phyloP scores from a whole-genome alignment of 2,113 vertebrate genomes.

The Fulica atra region DNA sequence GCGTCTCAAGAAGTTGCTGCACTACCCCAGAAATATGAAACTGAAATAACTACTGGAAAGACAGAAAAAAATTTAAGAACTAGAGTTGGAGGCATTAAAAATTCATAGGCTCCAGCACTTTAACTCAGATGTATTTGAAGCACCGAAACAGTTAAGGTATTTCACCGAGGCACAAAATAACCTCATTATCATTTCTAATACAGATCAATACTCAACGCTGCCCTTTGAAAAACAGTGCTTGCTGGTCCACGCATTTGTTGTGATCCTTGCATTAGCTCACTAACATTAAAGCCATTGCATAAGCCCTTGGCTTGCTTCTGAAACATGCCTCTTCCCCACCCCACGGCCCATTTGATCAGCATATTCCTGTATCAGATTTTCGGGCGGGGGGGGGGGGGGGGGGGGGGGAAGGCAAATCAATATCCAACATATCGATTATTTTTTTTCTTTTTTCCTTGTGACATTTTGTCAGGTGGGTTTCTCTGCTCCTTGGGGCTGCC shows the following conservation, averaged over 20 bases:
- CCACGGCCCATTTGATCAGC: not conserved
- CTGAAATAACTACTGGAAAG: not conserved
- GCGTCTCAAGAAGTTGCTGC: not conserved
- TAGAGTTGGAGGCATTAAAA: conserved; percentile 20
- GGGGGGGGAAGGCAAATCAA: conserved; percentile 25
- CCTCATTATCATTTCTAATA: conserved; percentile 83
- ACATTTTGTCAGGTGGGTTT: conserved; percentile 63
- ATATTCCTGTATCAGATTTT: not conserved
- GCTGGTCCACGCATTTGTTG: conserved; percentile 37
- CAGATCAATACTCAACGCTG: conserved; percentile 71
- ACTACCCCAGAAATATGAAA: not conserved
- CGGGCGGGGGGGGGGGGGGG: not conserved
- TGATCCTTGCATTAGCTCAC: conserved; percentile 10
- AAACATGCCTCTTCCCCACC: not conserved
- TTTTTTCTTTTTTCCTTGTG: not conserved
- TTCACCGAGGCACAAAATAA: conserved; percentile 58
- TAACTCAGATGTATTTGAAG: conserved; percentile 36
- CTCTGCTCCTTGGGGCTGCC: conserved; percentile 55
- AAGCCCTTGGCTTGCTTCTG: not conserved
- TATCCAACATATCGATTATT: conserved; percentile 44
- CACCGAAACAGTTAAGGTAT: conserved; percentile 68
- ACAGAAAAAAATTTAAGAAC: conserved; percentile 31
- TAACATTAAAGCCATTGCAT: conserved; percentile 58
- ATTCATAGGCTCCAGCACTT: conserved; percentile 20
- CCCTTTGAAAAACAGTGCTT: conserved; percentile 56